A percentile compares a stretch with the other conserved stretches of the same genome.
phyloP scores from a whole-genome alignment of 2,888 invertebrate species.

The Drepanosiphum platanoidis region DNA sequence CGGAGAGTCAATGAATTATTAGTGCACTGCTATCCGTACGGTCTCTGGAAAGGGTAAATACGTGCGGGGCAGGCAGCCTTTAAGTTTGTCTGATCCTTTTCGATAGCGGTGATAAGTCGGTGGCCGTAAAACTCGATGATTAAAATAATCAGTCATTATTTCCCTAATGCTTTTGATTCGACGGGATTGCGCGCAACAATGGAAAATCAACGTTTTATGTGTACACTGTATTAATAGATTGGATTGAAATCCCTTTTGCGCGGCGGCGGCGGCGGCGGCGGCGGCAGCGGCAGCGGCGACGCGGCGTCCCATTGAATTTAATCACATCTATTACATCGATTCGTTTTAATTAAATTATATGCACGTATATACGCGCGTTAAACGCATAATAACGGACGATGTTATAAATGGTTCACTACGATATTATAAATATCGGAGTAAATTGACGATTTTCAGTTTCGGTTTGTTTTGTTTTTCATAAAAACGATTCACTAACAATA shows the following conservation, averaged over 20 bases:
- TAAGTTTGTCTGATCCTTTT: not conserved
- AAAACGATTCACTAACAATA: too few species aligned
- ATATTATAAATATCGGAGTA: not conserved
- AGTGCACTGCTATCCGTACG: not conserved
- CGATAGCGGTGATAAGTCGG: not conserved
- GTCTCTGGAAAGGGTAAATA: not conserved
- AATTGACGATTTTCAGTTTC: constrained; percentile 28
- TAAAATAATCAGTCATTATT: constrained; percentile 30
- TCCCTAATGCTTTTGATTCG: not conserved
- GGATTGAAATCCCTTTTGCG: not conserved
- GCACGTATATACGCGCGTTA: not conserved
- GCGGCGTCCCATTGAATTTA: not conserved
- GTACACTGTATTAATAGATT: not conserved
- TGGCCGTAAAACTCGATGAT: not conserved
- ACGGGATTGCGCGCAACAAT: not conserved
- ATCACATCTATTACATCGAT: not conserved
- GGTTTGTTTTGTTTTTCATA: not conserved
- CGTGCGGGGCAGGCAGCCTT: not conserved
- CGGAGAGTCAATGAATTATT: not conserved
- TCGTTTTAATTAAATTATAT: constrained; percentile 33
- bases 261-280: too few species aligned
- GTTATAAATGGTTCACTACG: not conserved
- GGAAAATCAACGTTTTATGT: not conserved
- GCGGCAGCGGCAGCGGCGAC: too few species aligned
- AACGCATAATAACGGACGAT: not conserved